Percentiles rank a stretch among this genome's conserved stretches.
phyloP scores from a whole-genome alignment of 2,888 invertebrate species.

The Folsomia manolachei region DNA sequence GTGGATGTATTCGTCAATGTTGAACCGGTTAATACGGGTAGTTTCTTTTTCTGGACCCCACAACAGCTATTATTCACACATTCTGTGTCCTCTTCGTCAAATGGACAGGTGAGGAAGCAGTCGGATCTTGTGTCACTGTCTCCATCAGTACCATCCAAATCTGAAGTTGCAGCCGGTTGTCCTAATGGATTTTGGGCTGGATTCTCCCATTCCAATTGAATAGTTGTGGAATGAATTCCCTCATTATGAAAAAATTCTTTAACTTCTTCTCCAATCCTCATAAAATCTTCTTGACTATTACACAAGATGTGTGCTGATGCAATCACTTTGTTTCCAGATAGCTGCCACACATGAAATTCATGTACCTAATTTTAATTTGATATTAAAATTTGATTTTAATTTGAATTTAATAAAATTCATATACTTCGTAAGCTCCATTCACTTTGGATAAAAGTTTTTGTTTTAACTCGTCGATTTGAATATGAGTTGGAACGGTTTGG shows the following conservation, averaged over 20 bases:
- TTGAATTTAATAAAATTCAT: slow-evolving; percentile 77
- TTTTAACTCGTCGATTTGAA: slow-evolving; percentile 89
- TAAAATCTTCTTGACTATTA: slow-evolving; percentile 83
- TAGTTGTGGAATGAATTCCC: slow-evolving; percentile 96
- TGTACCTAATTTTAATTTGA: too few relatives aligned
- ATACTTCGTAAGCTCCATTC: slow-evolving; percentile 85
- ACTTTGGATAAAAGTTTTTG: slow-evolving; percentile 80
- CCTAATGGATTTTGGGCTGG: not conserved
- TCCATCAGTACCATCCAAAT: not conserved
- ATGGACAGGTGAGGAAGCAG: slow-evolving; percentile 19
- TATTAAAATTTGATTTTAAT: too few relatives aligned
- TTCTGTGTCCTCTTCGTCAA: not conserved
- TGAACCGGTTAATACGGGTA: too few relatives aligned
- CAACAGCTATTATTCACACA: slow-evolving; percentile 12
- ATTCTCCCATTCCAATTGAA: slow-evolving; percentile 82
- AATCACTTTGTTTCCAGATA: slow-evolving; percentile 92
- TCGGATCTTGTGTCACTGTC: not conserved
- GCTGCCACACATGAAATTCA: slow-evolving; percentile 92
- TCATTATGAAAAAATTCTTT: slow-evolving; percentile 97
- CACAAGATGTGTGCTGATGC: slow-evolving; percentile 96
- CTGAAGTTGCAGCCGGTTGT: not conserved
- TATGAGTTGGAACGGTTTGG: slow-evolving; percentile 97
- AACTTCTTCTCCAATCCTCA: slow-evolving; percentile 91
- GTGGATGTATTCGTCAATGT: too few relatives aligned
- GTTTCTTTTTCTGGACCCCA: slow-evolving; percentile 6